phyloP scores from a whole-genome alignment of 2,888 invertebrate species.

The Tortricodes alternella region DNA sequence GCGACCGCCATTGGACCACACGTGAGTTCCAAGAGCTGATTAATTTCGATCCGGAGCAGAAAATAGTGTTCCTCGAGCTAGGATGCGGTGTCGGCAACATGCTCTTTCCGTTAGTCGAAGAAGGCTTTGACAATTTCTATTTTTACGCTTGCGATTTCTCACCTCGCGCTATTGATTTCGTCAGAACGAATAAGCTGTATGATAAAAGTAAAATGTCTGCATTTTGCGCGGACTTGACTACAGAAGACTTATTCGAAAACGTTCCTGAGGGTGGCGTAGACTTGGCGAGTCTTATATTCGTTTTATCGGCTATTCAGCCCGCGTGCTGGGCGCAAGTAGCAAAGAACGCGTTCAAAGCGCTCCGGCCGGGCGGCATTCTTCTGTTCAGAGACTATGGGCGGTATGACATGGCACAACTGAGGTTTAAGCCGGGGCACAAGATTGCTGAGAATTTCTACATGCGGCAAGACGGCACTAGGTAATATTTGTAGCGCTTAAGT shows the following conservation, averaged over 20 bases:
- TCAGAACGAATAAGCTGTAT: constrained; percentile 87
- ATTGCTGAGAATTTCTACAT: constrained; percentile 96
- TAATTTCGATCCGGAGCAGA: constrained; percentile 76
- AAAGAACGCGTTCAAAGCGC: constrained; percentile 84
- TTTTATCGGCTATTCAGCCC: constrained; percentile 96
- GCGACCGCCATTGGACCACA: constrained; percentile 98
- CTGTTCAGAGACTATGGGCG: constrained; percentile 97
- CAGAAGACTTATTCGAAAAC: constrained; percentile 84
- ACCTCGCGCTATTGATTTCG: constrained; percentile 93
- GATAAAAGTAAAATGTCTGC: constrained; percentile 85
- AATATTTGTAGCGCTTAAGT: constrained; percentile 13
- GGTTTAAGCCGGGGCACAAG: constrained; percentile 96
- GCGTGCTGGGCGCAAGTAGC: constrained; percentile 87
- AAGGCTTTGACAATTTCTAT: constrained; percentile 84
- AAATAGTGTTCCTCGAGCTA: constrained; percentile 88
- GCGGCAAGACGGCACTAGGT: constrained; percentile 98
- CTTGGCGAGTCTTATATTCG: constrained; percentile 95
- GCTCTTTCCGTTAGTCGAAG: constrained; percentile 94
- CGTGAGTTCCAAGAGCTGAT: constrained; percentile 95
- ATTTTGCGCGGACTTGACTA: constrained; percentile 93
- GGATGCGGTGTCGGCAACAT: constrained; percentile 99
- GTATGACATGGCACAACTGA: constrained; percentile 97
- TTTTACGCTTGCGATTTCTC: constrained; percentile 97
- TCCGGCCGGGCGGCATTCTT: constrained; percentile 90
- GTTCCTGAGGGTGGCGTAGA: constrained; percentile 83